Evolutionary conservation across 2,113 vertebrate species (phyloP), one percentile per base, ranked within the genome.

Genomic region (Clinocottus analis): DNA sequence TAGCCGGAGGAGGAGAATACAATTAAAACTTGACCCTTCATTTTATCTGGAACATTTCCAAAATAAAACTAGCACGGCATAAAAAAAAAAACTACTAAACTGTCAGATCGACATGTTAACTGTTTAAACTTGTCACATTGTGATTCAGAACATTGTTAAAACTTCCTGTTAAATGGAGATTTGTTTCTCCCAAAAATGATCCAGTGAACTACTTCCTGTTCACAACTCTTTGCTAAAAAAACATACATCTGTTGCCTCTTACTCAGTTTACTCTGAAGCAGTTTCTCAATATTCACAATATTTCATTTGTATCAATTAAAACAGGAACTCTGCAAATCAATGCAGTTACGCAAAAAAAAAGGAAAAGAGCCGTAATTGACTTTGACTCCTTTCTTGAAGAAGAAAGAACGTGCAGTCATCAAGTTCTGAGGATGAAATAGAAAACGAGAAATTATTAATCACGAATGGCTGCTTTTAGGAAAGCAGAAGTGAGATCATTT

Each of bases 381-480:
- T 37, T 83, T 56, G 11, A 11, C 3, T 33, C 29, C 17, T 19
- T 17, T 56, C 14, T 49, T 17, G 7, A 51, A 49, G 14, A 29
- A 41, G 47, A 71, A 31, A 45, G 9, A 53, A 64, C 17, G 35
- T 55, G 37, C 14, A 51, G 33, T 41, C 3, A 23, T 7, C 37
- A 59, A 35, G 77, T 62, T 62, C 1, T 9, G 10, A 61, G 25
- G n/a, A 69, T 37, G 56, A 37, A 47, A 63, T 13, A 12, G 25
- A 21, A 49, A 59, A 49, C 17, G 19, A 35, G 5, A 27, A 0
- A 45, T n/a, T 12, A 77, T 61, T 51, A 63, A 29, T 68, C 16
- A 43, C 63, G 39, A 75, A 72, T 74, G 63, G 17, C 29, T 73
- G 2, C 56, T 56, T 70, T 67, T 31, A 58, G 14, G 25, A 21